Evolutionary conservation across 2,888 invertebrate genomes (phyloP), one percentile per base, ranked within the genome.

Genomic region (Silvanus unidentatus): DNA sequence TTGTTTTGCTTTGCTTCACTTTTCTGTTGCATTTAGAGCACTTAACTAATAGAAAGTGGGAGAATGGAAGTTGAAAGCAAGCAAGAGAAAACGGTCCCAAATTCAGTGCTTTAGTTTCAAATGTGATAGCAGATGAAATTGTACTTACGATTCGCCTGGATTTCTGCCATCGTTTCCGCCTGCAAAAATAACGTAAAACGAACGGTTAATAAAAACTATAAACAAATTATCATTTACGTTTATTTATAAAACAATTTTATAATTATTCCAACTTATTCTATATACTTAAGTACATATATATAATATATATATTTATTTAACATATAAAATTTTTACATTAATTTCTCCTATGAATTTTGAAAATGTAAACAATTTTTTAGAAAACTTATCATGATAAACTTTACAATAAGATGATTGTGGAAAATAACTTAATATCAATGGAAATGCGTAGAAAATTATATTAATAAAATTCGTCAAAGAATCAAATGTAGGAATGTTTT

Each of bases 241-340:
- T 68, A 69, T 70, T 69, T 70, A 69, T 66, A 69, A 70, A 69
- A 70, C 66, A 68, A 69, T 65, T 64, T 62, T 64, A 65, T 66
- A 66, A 53, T 58, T 59, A 50, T 49, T 60, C 55, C 58, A 66
- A 64, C 63, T 66, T 66, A 67, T 64, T 50, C 60, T 63, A 62
- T 60, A 59, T 58, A 57, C 62, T 64, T 60, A 65, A 66, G 66
- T 66, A 68, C 65, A 68, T 64, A 56, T 62, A 32, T 32, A 32
- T 32, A 32, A 32, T 12, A 32, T 32, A 32, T 12, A 32, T 12
- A 32, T 32, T 32, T 32, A 12, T 32, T 8, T 32, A 67, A 64
- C 64, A 65, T 65, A 62, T 60, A 63, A 66, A 62, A 59, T 63
- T 60, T 64, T 60, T 63, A 63, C 61, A 62, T 57, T 58, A 49